phyloP scores from a whole-genome alignment of 2,888 invertebrate species.

The Nowickia ferox region DNA sequence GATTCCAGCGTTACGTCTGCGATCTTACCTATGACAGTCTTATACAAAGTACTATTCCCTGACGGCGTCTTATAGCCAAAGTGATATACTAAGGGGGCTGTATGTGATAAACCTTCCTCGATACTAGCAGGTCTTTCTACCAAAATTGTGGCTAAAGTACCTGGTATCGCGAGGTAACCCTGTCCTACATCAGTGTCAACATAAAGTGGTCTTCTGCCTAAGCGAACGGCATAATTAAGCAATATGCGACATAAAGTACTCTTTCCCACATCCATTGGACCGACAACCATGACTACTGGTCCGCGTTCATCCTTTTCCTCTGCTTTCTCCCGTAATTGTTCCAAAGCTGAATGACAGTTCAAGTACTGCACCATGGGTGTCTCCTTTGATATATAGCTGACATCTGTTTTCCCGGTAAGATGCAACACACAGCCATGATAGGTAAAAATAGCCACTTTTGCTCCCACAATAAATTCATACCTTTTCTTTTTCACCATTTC shows the following conservation, averaged over 20 bases:
- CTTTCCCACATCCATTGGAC: slow-evolving; percentile 98
- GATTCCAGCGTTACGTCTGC: slow-evolving; percentile 93
- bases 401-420: slow-evolving; percentile 94
- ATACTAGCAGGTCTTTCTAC: slow-evolving; percentile 97
- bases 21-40: slow-evolving; percentile 91
- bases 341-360: slow-evolving; percentile 97
- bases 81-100: slow-evolving; percentile 96
- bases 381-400: slow-evolving; percentile 96
- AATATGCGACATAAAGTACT: slow-evolving; percentile 94
- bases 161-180: slow-evolving; percentile 95
- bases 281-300: slow-evolving; percentile 94
- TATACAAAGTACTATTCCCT: slow-evolving; percentile 92
- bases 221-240: slow-evolving; percentile 96
- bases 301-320: slow-evolving; percentile 89
- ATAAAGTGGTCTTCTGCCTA: slow-evolving; percentile 93
- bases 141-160: slow-evolving; percentile 94
- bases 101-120: slow-evolving; percentile 97
- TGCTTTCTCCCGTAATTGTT: slow-evolving; percentile 92
- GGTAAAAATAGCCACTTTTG: slow-evolving; percentile 97
- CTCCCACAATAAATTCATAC: slow-evolving; percentile 94
- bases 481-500: slow-evolving; percentile 96
- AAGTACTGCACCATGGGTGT: slow-evolving; percentile 98
- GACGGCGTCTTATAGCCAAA: slow-evolving; percentile 93
- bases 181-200: slow-evolving; percentile 98
- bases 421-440: slow-evolving; percentile 97